These are phyloP conservation scores for Phragmatobia fuliginosa DNA, from an alignment of 2,888 invertebrate genomes.

Conservation along the genomic window DNA sequence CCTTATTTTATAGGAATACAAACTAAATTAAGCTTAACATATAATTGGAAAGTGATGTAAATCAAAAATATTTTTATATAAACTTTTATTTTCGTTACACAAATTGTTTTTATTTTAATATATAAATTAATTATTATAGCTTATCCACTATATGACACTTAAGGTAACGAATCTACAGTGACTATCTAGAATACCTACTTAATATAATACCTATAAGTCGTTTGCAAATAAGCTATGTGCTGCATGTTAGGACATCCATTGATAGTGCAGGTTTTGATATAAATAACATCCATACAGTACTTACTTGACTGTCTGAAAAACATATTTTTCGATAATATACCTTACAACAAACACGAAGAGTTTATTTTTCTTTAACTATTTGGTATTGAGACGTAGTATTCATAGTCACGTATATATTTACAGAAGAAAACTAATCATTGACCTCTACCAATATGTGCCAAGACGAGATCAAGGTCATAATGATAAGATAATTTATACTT, in stretches of 20 bases:
- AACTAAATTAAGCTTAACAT: background rate
- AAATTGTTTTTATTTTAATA: slow-evolving; percentile 24
- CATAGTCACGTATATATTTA: slow-evolving; percentile 4
- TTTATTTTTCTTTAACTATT: background rate
- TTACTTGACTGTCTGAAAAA: background rate
- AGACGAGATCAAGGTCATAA: slow-evolving; percentile 11
- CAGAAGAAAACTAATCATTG: background rate
- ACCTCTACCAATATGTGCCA: slow-evolving; percentile 4
- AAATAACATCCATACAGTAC: background rate
- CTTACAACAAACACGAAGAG: background rate
- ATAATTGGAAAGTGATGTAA: background rate
- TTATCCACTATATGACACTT: slow-evolving; percentile 68
- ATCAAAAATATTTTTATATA: slow-evolving; percentile 14
- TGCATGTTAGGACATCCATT: background rate
- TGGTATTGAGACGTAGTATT: background rate
- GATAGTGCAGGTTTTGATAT: too few relatives aligned
- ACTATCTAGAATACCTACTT: slow-evolving; percentile 11
- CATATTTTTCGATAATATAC: background rate
- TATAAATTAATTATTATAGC: slow-evolving; percentile 56
- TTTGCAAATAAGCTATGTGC: background rate
- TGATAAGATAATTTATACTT: slow-evolving; percentile 18
- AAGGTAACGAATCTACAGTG: slow-evolving; percentile 54
- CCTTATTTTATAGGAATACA: background rate
- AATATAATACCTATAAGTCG: background rate
- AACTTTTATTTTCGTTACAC: slow-evolving; percentile 21